Evolutionary conservation across 2,113 vertebrate species (phyloP).

Genomic region (Notiomystis cincta): DNA sequence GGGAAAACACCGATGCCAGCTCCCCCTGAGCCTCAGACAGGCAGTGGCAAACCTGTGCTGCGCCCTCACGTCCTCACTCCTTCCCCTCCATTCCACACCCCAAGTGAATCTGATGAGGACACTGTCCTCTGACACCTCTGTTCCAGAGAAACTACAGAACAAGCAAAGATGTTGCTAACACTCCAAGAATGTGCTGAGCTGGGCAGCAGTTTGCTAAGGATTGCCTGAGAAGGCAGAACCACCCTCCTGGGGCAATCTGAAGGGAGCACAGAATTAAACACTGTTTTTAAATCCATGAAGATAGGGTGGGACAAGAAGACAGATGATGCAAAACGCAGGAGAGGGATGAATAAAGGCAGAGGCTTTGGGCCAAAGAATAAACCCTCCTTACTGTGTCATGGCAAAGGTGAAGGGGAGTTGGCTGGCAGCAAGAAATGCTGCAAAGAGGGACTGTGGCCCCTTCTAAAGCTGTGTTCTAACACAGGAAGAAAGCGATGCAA

Average conservation of each 20-base stretch:
- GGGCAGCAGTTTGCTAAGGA: conserved; percentile 31
- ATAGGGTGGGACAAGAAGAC: conserved; percentile 52
- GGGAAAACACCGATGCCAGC: rapidly evolving
- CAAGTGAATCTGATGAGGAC: not conserved
- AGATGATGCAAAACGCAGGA: conserved; percentile 20
- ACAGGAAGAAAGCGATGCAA: not conserved
- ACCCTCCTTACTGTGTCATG: not conserved
- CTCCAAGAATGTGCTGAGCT: conserved; percentile 60
- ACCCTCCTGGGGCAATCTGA: conserved; percentile 45
- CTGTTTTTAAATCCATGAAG: conserved; percentile 11
- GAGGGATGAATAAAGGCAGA: conserved; percentile 11
- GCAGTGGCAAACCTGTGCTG: not conserved
- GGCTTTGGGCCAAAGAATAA: conserved; percentile 40
- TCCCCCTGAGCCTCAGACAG: not conserved
- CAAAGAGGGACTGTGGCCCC: not conserved
- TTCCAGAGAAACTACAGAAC: conserved; percentile 38
- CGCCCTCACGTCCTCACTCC: not conserved
- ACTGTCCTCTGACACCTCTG: conserved; percentile 13
- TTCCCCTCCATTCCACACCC: not conserved
- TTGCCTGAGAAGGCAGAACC: conserved; percentile 54
- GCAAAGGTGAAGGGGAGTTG: conserved; percentile 32
- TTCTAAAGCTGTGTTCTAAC: not conserved
- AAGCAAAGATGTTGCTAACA: conserved; percentile 52
- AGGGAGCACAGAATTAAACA: conserved; percentile 12
- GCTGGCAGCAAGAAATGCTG: not conserved